Base-by-base conservation (phyloP, 2,888 invertebrate species). In the Microctonus brassicae region DNA sequence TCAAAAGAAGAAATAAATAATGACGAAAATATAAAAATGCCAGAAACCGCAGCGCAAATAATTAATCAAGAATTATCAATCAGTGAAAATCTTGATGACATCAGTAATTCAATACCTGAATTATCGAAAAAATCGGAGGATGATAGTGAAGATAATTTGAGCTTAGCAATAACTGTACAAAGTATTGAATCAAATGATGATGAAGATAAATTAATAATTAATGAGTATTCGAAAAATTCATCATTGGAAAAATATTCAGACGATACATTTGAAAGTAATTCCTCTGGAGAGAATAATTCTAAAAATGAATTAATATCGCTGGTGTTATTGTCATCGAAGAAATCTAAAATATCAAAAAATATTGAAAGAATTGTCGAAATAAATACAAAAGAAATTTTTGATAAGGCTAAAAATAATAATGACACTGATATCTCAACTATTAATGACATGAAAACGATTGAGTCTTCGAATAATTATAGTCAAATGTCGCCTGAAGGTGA, bases 201-300 rank as follows among this genome's bases (percentile, higher is more conserved):
- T 63, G 17, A 36, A 68, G 9, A 67, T 11, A 13, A 39, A 63
- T 47, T 17, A 20, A 2, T 57, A 22, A 26, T 7, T 17, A 39
- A 39, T 24, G 47, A 39, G 26, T 0, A 22, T 1, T n/a, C 26
- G 9, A 13, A 42, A 57, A 11, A 36, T 26, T 39, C 29, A 11
- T 9, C 26, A 13, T 26, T 65, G 42, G 24, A 34, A 17, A 57
- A 67, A 55, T 74, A 75, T 42, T 75, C 76, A 9, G 34, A 75
- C n/a, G 76, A 76, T 33, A 74, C 75, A 1, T 77, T 78, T 13
- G 73, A 77, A 17, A 72, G 64, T 22, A 34, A 60, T 63, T 63
- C 67, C 5, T 67, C 69, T 24, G 47, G 52, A 6, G 33, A 20
- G 5, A 55, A 52, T 36, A 24, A 17, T 2, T 26, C 55, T 7